Evolutionary conservation across 2,888 invertebrate genomes (phyloP).

Genomic region (Athalia rosae): DNA sequence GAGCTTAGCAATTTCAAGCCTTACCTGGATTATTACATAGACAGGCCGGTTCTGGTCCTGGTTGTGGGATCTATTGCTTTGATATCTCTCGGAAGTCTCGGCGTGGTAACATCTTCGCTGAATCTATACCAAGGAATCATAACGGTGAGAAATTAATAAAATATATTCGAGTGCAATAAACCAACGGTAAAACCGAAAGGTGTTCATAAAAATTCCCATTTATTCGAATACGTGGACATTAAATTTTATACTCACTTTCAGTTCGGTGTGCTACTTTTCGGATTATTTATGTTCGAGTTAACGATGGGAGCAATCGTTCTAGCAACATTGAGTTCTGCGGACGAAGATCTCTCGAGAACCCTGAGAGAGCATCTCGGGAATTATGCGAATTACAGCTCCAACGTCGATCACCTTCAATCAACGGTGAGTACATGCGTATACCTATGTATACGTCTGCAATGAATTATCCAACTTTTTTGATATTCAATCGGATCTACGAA

Average conservation of each 20-base stretch:
- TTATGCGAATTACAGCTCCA: conserved; percentile 23
- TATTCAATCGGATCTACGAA: background rate
- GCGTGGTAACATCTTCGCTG: conserved; percentile 21
- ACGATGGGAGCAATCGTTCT: conserved; percentile 9
- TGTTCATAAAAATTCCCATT: too few relatives aligned
- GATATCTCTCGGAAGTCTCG: conserved; percentile 31
- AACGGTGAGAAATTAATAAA: conserved; percentile 29
- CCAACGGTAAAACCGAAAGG: too few relatives aligned
- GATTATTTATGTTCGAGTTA: conserved; percentile 21
- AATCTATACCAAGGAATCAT: conserved; percentile 34
- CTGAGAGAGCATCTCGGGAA: conserved; percentile 2
- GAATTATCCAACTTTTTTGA: background rate
- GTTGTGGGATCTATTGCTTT: conserved; percentile 1
- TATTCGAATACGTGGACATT: background rate
- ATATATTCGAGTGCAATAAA: background rate
- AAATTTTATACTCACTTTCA: background rate
- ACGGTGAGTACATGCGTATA: conserved; percentile 5
- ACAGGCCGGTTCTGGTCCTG: conserved; percentile 32
- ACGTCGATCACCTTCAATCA: conserved; percentile 19
- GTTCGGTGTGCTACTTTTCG: conserved; percentile 40
- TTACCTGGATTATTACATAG: conserved; percentile 39
- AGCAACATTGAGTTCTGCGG: conserved; percentile 1
- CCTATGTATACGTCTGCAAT: background rate
- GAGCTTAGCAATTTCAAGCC: background rate
- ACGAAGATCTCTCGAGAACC: background rate